phyloP scores from a whole-genome alignment of 1,140 invertebrate species.

The Delia radicum region DNA sequence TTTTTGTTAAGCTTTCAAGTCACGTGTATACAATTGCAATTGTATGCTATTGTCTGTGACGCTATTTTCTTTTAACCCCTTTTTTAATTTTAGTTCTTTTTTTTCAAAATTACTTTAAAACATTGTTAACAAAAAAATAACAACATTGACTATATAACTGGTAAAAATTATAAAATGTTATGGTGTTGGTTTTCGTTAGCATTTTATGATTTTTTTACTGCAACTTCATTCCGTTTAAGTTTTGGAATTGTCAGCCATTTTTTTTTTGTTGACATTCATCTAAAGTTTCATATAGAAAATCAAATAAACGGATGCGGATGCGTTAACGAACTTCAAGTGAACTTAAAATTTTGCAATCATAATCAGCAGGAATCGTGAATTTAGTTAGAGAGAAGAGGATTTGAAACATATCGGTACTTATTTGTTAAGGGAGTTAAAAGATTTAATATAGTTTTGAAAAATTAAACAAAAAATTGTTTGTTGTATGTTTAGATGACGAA shows the following conservation, averaged over 20 bases:
- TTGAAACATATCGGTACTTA: too few species aligned
- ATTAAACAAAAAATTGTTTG: too few species aligned
- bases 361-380: too few species aligned
- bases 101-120: not conserved
- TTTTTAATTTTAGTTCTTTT: not conserved
- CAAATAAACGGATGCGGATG: slow-evolving; percentile 23
- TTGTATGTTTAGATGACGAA: too few species aligned
- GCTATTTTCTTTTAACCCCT: not conserved
- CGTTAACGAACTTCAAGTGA: slow-evolving; percentile 23
- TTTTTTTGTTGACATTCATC: not conserved
- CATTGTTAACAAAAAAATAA: not conserved
- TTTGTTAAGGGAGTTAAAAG: too few species aligned
- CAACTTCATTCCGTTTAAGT: not conserved
- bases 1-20: slow-evolving; percentile 13
- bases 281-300: slow-evolving; percentile 11
- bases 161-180: not conserved
- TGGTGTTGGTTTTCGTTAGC: not conserved
- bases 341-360: not conserved
- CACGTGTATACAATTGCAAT: slow-evolving; percentile 23
- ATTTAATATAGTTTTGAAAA: too few species aligned
- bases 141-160: not conserved
- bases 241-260: not conserved
- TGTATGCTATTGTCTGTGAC: slow-evolving; percentile 9
- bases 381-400: too few species aligned
- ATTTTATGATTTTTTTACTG: not conserved